phyloP scores from a whole-genome alignment of 2,888 invertebrate genomes.

The Noctua janthina region DNA sequence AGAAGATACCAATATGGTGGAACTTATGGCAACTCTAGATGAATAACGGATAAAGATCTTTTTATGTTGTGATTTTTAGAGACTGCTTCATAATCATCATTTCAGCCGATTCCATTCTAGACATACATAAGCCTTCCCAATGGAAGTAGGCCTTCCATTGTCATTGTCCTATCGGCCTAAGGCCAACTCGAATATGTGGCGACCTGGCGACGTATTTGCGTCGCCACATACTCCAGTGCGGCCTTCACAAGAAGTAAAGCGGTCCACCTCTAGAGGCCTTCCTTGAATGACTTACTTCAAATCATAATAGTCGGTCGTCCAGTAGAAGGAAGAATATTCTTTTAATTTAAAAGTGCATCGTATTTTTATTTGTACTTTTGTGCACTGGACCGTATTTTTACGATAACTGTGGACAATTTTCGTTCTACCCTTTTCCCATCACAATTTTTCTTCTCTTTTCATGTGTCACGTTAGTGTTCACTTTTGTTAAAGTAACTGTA shows the following conservation, averaged over 20 bases:
- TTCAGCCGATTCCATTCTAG: background rate
- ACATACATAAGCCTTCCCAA: too few species aligned
- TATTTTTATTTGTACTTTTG: constrained; percentile 21
- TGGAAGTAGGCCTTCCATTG: too few species aligned
- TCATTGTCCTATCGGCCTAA: too few species aligned
- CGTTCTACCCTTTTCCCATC: constrained; percentile 29
- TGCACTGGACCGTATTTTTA: constrained; percentile 22
- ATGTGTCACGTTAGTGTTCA: background rate
- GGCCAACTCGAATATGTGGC: too few species aligned
- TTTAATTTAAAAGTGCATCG: background rate
- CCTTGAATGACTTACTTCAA: background rate
- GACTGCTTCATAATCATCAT: background rate
- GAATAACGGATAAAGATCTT: background rate
- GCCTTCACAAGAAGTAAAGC: background rate
- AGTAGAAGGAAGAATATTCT: background rate
- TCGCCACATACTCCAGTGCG: background rate
- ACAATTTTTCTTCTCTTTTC: background rate
- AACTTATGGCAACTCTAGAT: background rate
- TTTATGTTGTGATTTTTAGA: background rate
- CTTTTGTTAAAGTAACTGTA: background rate
- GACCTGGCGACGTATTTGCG: too few species aligned
- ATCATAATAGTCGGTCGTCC: background rate
- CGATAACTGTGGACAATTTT: constrained; percentile 32
- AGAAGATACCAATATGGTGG: background rate
- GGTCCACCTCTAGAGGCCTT: background rate